Evolutionary conservation across 2,113 vertebrate genomes (phyloP).

Genomic region (Laticauda colubrina): DNA sequence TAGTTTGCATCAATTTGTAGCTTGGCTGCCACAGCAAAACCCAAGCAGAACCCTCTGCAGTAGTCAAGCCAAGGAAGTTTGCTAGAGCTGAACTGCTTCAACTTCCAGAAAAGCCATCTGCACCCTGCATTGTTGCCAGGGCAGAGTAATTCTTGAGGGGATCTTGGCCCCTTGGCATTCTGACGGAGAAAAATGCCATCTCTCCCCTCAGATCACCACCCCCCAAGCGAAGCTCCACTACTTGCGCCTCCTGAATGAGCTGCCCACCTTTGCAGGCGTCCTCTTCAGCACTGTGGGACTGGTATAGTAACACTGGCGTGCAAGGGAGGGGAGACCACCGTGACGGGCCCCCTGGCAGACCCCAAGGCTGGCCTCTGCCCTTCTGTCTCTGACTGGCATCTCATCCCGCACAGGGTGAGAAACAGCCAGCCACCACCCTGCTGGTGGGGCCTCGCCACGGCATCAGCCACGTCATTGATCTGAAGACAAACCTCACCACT

Average conservation of each 20-base stretch:
- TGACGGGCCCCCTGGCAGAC: neutral
- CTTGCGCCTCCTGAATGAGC: conserved; percentile 93
- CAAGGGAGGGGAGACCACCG: neutral
- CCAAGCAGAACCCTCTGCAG: neutral
- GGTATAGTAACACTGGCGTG: conserved; percentile 72
- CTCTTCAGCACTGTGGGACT: conserved; percentile 95
- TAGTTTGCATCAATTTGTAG: neutral
- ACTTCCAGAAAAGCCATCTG: neutral
- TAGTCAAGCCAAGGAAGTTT: neutral
- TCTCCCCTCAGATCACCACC: conserved; percentile 83
- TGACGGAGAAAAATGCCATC: neutral
- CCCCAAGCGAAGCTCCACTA: conserved; percentile 97
- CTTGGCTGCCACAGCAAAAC: neutral
- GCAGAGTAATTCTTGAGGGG: neutral
- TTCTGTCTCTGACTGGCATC: neutral
- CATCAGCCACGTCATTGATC: conserved; percentile 97
- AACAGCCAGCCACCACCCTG: conserved; percentile 90
- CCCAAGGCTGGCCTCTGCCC: neutral
- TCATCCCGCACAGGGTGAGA: conserved; percentile 80
- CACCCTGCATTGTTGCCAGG: neutral
- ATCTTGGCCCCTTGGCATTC: neutral
- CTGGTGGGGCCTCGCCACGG: conserved; percentile 95
- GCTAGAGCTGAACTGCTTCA: neutral
- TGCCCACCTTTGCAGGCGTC: conserved; percentile 94
- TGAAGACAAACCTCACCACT: conserved; percentile 98